Evolutionary conservation across 2,113 vertebrate genomes (phyloP), one percentile per base, ranked within the genome.

Genomic region (Cyprinus carpio): DNA sequence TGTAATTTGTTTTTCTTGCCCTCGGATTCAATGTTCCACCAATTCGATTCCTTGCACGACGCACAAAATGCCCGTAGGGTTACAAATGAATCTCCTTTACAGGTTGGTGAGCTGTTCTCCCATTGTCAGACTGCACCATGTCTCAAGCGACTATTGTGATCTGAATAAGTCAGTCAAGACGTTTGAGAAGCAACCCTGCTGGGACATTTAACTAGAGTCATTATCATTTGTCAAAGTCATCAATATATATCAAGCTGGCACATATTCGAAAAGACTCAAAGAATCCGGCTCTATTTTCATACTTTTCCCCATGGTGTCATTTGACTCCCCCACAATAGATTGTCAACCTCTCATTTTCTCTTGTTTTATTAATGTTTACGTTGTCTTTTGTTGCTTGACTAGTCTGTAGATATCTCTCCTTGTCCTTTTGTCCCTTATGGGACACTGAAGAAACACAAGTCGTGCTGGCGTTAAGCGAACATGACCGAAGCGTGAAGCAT

Each of bases 401-500:
- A 16, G 29, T 29, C 74, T 78, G n/a, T n/a, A 74, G 31, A 54
- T 54, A 12, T 69, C 23, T 64, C 43, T 80, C 23, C 77, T 31
- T 75, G 81, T 76, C 74, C 80, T 84, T 65, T 87, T 74, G 81
- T 72, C 75, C 83, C 77, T 87, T 46, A 56, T 84, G 72, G 54
- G 80, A 49, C 88, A 27, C 46, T 54, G 49, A 87, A 80, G 82
- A 90, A 65, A 82, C 87, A 84, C 88, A 76, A 46, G 46, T 54
- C 27, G 9, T 31, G 16, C 2, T 54, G 75, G 49, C 49, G 29
- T 54, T 76, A 54, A 31, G 75, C 2, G 86, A 89, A 85, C 81
- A 86, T 90, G 89, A 91, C 93, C 77, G 87, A 89, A 90, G 90
- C 90, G 60, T 91, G 88, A 93, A 93, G 90, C 87, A 89, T 87